Evolutionary conservation across 53 echinoderm and acorn worm species (phyloP).

Genomic region (Apostichopus leukothele): DNA sequence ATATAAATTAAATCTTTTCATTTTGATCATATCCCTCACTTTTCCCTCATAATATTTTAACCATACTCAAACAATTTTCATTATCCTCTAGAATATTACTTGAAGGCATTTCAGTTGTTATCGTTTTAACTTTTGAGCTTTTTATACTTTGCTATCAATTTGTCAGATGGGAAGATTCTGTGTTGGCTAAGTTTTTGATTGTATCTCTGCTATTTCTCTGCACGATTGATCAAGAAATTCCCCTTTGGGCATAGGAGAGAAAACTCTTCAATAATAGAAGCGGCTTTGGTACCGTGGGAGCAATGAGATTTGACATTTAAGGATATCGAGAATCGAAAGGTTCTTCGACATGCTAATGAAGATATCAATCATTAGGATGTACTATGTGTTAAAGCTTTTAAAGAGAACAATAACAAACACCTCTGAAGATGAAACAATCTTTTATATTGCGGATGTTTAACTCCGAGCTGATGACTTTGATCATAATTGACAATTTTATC

Average conservation of each 20-base stretch:
- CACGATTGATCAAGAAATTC: neutral
- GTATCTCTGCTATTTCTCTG: constrained; percentile 12
- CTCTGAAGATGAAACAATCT: neutral
- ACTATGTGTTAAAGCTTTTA: neutral
- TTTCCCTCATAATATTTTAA: neutral
- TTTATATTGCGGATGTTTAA: too few relatives aligned
- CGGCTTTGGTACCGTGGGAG: neutral
- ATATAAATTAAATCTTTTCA: neutral
- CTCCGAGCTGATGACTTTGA: too few relatives aligned
- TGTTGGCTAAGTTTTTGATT: constrained; percentile 26
- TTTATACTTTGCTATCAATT: neutral
- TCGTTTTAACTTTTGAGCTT: neutral
- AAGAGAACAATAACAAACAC: neutral
- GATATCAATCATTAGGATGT: neutral
- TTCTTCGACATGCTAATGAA: neutral
- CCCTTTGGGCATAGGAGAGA: neutral
- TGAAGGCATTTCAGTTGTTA: neutral
- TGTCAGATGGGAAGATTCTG: neutral
- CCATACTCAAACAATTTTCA: neutral
- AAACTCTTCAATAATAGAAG: neutral
- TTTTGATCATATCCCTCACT: neutral
- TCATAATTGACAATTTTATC: too few relatives aligned
- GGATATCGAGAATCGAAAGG: neutral
- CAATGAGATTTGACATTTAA: constrained; percentile 25
- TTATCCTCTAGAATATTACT: neutral